Evolutionary conservation across 2,888 invertebrate genomes (phyloP).

Genomic region (Orchesellides sinensis): DNA sequence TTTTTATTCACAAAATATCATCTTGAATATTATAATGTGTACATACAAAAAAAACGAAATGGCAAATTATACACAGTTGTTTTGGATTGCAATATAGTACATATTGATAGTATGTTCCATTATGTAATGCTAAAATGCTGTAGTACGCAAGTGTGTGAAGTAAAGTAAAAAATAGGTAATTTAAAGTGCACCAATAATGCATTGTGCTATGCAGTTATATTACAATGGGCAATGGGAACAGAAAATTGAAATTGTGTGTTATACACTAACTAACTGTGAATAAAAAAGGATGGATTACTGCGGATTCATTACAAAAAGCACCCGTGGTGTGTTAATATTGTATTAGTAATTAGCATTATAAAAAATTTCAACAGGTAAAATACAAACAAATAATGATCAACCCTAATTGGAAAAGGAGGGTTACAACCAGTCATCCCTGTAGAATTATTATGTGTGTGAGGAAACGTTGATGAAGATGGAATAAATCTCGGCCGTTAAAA

Average conservation of each 20-base stretch:
- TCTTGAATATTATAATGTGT: not conserved
- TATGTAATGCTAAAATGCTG: not conserved
- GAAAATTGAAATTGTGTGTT: not conserved
- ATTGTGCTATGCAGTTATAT: not conserved
- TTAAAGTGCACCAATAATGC: not conserved
- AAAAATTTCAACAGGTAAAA: too few species aligned
- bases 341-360: too few species aligned
- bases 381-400: too few species aligned
- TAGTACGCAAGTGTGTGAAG: not conserved
- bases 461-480: too few species aligned
- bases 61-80: not conserved
- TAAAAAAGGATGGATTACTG: too few species aligned
- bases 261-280: too few species aligned
- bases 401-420: too few species aligned
- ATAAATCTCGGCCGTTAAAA: too few species aligned
- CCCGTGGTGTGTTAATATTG: too few species aligned
- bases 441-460: too few species aligned
- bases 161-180: not conserved
- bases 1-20: conserved; percentile 1
- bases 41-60: not conserved
- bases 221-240: not conserved
- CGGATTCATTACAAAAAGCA: too few species aligned
- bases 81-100: not conserved
- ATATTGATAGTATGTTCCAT: not conserved
- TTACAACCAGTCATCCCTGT: too few species aligned